A percentile compares a stretch with the other conserved stretches of the same genome.
Evolutionary conservation across 2,888 invertebrate genomes (phyloP).

Genomic region (Cecidostiba fungosa): DNA sequence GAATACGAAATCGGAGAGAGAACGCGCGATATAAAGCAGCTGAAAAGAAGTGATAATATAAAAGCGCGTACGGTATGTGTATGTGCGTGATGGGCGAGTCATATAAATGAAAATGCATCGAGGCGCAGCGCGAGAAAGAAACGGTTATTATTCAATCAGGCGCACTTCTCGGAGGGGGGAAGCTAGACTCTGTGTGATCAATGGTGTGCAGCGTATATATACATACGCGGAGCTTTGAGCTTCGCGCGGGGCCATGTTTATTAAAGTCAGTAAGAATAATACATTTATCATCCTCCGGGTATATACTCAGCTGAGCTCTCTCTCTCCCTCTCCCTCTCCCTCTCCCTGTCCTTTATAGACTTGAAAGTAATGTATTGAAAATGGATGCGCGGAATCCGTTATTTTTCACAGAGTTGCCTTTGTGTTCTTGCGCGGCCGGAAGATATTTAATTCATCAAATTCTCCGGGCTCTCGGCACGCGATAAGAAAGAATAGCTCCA

Average conservation of each 20-base stretch:
- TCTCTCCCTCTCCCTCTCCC: background rate
- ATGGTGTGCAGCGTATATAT: background rate
- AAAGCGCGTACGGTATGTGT: background rate
- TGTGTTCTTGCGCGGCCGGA: background rate
- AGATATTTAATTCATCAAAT: conserved; percentile 26
- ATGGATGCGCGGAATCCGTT: conserved; percentile 18
- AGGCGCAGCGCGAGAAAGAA: conserved; percentile 1
- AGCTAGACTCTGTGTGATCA: conserved; percentile 31
- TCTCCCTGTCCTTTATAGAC: conserved; percentile 8
- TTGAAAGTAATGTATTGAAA: conserved; percentile 32
- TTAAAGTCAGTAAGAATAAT: conserved; percentile 47
- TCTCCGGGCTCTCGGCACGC: no score
- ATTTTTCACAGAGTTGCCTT: conserved; percentile 21
- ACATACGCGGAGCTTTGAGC: background rate
- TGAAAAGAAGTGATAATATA: background rate
- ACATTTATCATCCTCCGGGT: conserved; percentile 45
- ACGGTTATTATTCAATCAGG: conserved; percentile 51
- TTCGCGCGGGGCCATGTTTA: conserved; percentile 17
- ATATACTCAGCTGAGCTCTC: conserved; percentile 10
- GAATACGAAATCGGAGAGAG: background rate
- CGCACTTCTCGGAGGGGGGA: background rate
- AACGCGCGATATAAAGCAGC: background rate
- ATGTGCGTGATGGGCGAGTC: background rate
- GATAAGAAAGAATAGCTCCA: background rate
- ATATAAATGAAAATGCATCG: conserved; percentile 50